Conservation (phyloP, 2,113 vertebrate species). For the Cervus canadensis region DNA sequence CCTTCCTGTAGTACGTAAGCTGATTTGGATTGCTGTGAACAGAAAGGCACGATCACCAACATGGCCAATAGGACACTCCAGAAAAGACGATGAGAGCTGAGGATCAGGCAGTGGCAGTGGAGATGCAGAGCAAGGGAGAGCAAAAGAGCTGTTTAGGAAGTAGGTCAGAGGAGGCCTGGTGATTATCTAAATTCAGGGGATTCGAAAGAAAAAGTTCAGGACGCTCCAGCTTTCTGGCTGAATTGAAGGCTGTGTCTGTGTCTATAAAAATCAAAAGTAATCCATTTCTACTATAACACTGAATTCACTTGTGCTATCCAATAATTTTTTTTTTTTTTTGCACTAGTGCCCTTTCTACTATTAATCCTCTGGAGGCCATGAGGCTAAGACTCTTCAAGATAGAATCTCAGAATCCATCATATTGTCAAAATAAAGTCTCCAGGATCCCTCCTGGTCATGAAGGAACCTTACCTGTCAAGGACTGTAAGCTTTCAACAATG, state of each 20-base stretch:
- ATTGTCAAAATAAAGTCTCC: background rate
- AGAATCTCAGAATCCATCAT: background rate
- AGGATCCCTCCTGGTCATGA: background rate
- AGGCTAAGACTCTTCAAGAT: background rate
- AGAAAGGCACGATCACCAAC: background rate
- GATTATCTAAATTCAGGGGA: constrained; percentile 30
- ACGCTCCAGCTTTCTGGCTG: constrained; percentile 16
- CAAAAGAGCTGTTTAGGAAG: constrained; percentile 20
- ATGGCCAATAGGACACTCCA: background rate
- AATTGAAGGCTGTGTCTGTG: background rate
- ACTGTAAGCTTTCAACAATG: background rate
- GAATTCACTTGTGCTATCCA: background rate
- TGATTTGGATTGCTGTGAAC: background rate
- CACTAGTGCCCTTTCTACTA: background rate
- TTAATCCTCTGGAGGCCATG: background rate
- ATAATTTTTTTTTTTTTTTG: background rate
- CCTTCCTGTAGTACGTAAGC: background rate
- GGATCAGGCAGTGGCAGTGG: background rate
- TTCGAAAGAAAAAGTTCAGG: background rate
- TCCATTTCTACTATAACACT: background rate
- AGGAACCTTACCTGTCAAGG: background rate
- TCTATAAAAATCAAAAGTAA: constrained; percentile 23
- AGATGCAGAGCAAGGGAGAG: background rate
- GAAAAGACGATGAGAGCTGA: background rate
- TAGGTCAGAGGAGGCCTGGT: background rate